A percentile compares a stretch with the other conserved stretches of the same genome.
These are phyloP conservation scores for Alloscopus bannaensis DNA, from an alignment of 2,888 invertebrate species.

Conservation along the genomic window DNA sequence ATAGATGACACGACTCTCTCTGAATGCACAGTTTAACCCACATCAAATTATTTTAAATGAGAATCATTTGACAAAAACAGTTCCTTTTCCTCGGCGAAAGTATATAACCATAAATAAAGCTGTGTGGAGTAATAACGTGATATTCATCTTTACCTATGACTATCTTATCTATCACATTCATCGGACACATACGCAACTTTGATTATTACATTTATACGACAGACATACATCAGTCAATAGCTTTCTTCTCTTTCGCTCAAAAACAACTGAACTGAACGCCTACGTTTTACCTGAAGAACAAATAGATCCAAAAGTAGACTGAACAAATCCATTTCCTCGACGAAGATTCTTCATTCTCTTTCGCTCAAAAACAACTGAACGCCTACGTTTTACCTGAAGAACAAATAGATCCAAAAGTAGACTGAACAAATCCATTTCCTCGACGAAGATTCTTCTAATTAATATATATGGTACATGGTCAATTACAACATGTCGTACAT, in stretches of 20 bases:
- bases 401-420: too few species aligned
- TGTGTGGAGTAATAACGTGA: slow-evolving; percentile 8
- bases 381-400: too few species aligned
- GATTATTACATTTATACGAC: slow-evolving; percentile 18
- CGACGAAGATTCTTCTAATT: too few species aligned
- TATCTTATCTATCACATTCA: slow-evolving; percentile 33
- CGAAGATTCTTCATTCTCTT: too few species aligned
- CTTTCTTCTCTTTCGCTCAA: slow-evolving; percentile 8
- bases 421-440: too few species aligned
- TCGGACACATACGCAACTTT: not conserved
- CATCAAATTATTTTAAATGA: slow-evolving; percentile 24
- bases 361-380: too few species aligned
- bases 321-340: too few species aligned
- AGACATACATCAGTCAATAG: slow-evolving; percentile 29
- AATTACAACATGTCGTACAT: slow-evolving; percentile 17
- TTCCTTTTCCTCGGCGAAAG: not conserved
- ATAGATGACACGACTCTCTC: not conserved
- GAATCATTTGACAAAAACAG: slow-evolving; percentile 36
- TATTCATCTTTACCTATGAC: slow-evolving; percentile 2
- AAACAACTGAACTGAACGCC: too few species aligned
- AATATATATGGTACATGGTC: slow-evolving; percentile 19
- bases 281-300: too few species aligned
- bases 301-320: too few species aligned
- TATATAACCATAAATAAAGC: slow-evolving; percentile 27
- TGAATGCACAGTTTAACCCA: slow-evolving; percentile 25